Conservation (phyloP, 1,140 invertebrate genomes). For the Carposina sasakii region DNA sequence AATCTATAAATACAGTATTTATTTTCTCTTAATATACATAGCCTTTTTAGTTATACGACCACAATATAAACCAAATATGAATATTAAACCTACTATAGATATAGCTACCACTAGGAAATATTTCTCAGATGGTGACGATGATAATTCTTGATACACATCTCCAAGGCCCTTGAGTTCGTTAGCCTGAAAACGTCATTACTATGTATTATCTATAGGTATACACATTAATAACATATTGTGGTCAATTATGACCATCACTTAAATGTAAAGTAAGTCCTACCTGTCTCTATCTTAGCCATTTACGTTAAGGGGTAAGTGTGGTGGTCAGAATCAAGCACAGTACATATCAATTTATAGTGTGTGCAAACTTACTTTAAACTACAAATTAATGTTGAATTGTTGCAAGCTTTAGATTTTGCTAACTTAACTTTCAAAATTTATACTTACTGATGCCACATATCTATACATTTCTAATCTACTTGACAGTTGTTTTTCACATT, state of each 20-base stretch:
- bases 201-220: not conserved
- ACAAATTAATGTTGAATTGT: too few species aligned
- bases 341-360: too few species aligned
- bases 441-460: conserved; percentile 85
- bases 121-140: conserved; percentile 81
- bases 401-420: too few species aligned
- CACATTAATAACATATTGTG: too few species aligned
- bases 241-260: too few species aligned
- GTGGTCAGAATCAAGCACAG: too few species aligned
- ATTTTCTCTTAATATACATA: conserved; percentile 82
- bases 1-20: conserved; percentile 19
- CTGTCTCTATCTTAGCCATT: too few species aligned
- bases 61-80: conserved; percentile 88
- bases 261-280: too few species aligned
- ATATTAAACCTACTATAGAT: conserved; percentile 82
- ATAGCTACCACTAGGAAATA: conserved; percentile 84
- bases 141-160: conserved; percentile 80
- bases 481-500: conserved; percentile 85
- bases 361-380: too few species aligned
- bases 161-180: conserved; percentile 76
- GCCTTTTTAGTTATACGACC: conserved; percentile 84
- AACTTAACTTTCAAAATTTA: too few species aligned
- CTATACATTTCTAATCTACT: conserved; percentile 91
- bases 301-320: too few species aligned
- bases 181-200: conserved; percentile 30